Evolutionary conservation across 2,113 vertebrate species (phyloP).

Genomic region (Elachura formosa): DNA sequence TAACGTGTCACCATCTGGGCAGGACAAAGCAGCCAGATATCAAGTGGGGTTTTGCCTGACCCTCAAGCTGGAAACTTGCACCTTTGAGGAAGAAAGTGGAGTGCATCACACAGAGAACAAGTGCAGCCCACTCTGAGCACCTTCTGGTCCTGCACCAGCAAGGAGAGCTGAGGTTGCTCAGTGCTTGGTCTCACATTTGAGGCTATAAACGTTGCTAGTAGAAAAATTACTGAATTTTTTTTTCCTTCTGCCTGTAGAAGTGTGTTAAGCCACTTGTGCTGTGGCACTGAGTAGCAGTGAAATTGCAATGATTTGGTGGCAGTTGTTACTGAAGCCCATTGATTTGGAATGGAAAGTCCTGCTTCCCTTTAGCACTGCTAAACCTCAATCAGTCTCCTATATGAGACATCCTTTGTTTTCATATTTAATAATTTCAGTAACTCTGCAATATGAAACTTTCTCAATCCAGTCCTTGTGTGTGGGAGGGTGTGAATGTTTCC

Average conservation of each 20-base stretch:
- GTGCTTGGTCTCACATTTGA: not conserved
- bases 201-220: not conserved
- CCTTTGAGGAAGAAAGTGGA: not conserved
- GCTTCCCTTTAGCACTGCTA: not conserved
- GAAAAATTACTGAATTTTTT: not conserved
- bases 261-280: not conserved
- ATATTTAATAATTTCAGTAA: slow-evolving; percentile 54
- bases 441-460: slow-evolving; percentile 47
- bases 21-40: not conserved
- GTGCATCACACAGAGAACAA: not conserved
- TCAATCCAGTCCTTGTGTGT: slow-evolving; percentile 12
- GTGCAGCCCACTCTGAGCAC: not conserved
- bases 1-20: not conserved
- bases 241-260: not conserved
- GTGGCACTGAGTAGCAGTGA: not conserved
- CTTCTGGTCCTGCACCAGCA: not conserved
- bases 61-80: not conserved
- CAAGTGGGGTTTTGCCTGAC: not conserved
- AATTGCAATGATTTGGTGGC: not conserved
- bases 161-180: not conserved
- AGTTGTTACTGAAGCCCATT: not conserved
- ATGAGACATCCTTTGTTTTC: slow-evolving; percentile 26
- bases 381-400: not conserved
- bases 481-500: slow-evolving; percentile 62
- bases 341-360: not conserved